Conservation (phyloP, 2,113 vertebrate genomes). For the Alouatta palliata region DNA sequence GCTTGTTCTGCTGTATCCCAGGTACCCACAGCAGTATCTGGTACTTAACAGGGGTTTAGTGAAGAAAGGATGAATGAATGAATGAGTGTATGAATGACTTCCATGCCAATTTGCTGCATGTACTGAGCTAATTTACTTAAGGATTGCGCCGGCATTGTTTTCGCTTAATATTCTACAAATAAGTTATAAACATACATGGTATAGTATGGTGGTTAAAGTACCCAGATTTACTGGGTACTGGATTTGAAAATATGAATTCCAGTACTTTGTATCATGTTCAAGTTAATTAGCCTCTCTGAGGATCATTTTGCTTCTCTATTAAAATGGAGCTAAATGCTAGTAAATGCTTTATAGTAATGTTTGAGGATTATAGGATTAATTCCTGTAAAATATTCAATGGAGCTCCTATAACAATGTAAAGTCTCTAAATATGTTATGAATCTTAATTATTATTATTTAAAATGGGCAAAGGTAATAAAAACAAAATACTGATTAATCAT, state of each 20-base stretch:
- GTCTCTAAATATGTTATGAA: neutral
- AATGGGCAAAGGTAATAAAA: neutral
- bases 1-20: neutral
- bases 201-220: neutral
- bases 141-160: neutral
- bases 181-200: neutral
- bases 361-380: constrained; percentile 1
- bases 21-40: neutral
- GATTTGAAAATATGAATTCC: neutral
- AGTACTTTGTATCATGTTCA: neutral
- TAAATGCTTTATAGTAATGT: neutral
- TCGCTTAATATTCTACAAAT: neutral
- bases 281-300: neutral
- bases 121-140: neutral
- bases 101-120: neutral
- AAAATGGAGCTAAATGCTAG: neutral
- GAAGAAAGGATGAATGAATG: neutral
- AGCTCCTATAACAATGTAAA: neutral
- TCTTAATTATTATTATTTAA: neutral
- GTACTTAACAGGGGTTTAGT: neutral
- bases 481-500: constrained; percentile 19
- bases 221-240: too few relatives aligned
- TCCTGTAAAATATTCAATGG: neutral
- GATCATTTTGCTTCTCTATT: constrained; percentile 45
- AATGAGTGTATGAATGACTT: neutral